Percentiles rank a stretch among this genome's conserved stretches.
phyloP scores from a whole-genome alignment of 2,797 vertebrate genomes.

The Glossophaga mutica region DNA sequence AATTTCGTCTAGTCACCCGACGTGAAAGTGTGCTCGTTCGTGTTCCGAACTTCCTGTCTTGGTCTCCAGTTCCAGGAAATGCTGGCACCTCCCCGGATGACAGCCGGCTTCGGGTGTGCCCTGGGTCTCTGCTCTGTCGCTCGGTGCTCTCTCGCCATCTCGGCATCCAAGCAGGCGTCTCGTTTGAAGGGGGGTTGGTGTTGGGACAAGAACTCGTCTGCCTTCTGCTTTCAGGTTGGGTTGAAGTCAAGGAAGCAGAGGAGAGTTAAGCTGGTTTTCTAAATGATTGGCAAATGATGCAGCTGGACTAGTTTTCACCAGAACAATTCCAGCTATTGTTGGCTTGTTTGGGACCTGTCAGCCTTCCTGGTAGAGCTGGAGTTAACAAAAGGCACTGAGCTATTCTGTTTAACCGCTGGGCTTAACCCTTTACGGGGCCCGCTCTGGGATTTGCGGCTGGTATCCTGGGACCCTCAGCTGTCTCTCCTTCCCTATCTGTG shows the following conservation, averaged over 20 bases:
- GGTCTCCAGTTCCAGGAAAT: neutral
- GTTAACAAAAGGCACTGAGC: slow-evolving; percentile 77
- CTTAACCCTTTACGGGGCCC: slow-evolving; percentile 79
- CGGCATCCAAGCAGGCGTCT: neutral
- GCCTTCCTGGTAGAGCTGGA: slow-evolving; percentile 81
- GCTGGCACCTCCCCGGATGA: neutral
- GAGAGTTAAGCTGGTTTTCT: slow-evolving; percentile 82
- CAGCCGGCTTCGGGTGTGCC: neutral
- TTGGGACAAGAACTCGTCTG: neutral
- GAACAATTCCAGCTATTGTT: slow-evolving; percentile 86
- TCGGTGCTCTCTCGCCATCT: neutral
- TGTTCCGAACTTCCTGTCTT: neutral
- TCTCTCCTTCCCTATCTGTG: slow-evolving; percentile 4
- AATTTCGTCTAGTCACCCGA: neutral
- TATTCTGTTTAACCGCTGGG: slow-evolving; percentile 72
- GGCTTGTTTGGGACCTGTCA: slow-evolving; percentile 79
- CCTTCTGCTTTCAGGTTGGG: slow-evolving; percentile 60
- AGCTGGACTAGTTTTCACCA: slow-evolving; percentile 82
- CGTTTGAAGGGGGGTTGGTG: neutral
- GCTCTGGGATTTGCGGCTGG: slow-evolving; percentile 9
- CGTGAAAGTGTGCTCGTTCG: accelerated
- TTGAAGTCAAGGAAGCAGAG: slow-evolving; percentile 80
- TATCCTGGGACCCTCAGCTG: neutral
- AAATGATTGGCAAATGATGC: slow-evolving; percentile 84
- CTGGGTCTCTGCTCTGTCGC: neutral